phyloP scores from a whole-genome alignment of 2,797 vertebrate genomes.

The Danio jaintianensis region DNA sequence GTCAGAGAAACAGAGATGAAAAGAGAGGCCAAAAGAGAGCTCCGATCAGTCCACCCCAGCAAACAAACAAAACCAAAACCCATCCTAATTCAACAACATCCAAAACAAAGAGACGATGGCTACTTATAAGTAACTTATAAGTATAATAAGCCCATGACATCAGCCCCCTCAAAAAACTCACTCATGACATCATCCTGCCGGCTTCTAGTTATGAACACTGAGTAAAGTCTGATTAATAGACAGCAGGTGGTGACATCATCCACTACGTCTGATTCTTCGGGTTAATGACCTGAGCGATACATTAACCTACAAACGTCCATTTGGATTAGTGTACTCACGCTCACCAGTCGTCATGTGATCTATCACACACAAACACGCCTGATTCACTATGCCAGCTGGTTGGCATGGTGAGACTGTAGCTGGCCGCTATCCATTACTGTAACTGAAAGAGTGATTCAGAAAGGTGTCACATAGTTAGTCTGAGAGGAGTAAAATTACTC shows the following conservation, averaged over 20 bases:
- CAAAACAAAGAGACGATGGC: background rate
- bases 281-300: constrained; percentile 38
- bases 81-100: constrained; percentile 1
- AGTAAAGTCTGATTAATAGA: constrained; percentile 50
- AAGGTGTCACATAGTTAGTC: constrained; percentile 19
- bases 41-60: background rate
- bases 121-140: background rate
- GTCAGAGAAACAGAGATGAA: constrained; percentile 38
- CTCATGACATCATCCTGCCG: constrained; percentile 34
- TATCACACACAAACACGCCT: constrained; percentile 50
- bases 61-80: background rate
- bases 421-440: constrained; percentile 40
- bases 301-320: constrained; percentile 54
- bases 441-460: constrained; percentile 39
- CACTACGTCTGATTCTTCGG: constrained; percentile 25
- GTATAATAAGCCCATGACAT: constrained; percentile 24
- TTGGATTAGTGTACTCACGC: constrained; percentile 46
- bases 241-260: constrained; percentile 53
- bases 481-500: constrained; percentile 25
- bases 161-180: constrained; percentile 26
- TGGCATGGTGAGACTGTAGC: constrained; percentile 37
- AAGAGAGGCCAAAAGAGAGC: constrained; percentile 33
- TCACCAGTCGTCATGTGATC: constrained; percentile 59
- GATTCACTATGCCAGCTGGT: constrained; percentile 57
- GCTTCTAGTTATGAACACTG: constrained; percentile 10